Evolutionary conservation across 2,113 vertebrate genomes (phyloP).

Genomic region (Poecile atricapillus): DNA sequence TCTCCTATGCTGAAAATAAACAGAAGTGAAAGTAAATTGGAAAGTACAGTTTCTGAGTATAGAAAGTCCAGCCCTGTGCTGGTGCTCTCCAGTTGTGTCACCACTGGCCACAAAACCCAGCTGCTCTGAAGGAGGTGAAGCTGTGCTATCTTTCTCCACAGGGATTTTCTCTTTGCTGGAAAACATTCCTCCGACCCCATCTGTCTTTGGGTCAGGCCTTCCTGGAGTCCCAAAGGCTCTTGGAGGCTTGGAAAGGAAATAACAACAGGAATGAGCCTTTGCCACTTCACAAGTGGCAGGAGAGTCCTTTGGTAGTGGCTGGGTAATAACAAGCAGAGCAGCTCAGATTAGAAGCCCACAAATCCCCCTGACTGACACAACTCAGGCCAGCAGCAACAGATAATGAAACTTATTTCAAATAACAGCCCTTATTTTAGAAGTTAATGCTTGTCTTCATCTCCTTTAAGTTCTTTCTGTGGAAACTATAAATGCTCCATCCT

Average conservation of each 20-base stretch:
- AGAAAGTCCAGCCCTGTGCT: neutral
- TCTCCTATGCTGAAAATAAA: neutral
- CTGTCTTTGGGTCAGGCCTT: neutral
- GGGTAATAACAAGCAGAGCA: neutral
- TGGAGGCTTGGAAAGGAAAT: neutral
- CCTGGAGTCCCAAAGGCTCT: neutral
- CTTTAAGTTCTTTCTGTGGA: neutral
- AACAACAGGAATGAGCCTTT: neutral
- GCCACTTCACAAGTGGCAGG: neutral
- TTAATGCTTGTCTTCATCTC: neutral
- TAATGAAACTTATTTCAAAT: neutral
- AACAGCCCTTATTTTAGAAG: neutral
- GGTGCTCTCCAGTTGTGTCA: constrained; percentile 2
- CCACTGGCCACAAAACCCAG: neutral
- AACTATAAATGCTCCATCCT: neutral
- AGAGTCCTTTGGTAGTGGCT: neutral
- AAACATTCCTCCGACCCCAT: neutral
- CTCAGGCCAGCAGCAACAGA: neutral
- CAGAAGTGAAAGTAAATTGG: neutral
- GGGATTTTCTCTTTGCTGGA: neutral
- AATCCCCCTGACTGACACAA: neutral
- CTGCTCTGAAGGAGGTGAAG: neutral
- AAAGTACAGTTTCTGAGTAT: neutral
- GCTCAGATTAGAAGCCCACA: neutral
- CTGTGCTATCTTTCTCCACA: neutral